Evolutionary conservation across 2,797 vertebrate species (phyloP).

Genomic region (Acrossocheilus fasciatus): DNA sequence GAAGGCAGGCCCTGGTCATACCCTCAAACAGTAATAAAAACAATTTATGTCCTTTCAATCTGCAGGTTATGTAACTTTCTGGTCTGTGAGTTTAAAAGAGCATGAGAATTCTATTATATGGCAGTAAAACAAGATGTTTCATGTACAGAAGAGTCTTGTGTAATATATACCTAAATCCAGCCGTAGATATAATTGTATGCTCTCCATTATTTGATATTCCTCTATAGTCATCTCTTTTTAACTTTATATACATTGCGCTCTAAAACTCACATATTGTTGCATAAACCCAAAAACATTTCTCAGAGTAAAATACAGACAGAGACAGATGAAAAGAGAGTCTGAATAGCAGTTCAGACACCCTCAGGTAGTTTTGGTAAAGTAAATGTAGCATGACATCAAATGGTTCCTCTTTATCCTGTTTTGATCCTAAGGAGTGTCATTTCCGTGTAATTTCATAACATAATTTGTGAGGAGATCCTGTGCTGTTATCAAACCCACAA

Average conservation of each 20-base stretch:
- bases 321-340: neutral
- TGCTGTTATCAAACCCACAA: neutral
- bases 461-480: conserved; percentile 21
- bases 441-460: conserved; percentile 36
- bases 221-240: neutral
- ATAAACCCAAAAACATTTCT: neutral
- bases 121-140: neutral
- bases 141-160: neutral
- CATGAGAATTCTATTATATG: neutral
- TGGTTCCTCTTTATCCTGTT: neutral
- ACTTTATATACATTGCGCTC: neutral
- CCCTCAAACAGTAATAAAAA: neutral
- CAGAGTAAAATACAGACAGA: neutral
- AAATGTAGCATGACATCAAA: conserved; percentile 54
- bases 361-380: conserved; percentile 16
- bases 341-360: neutral
- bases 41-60: neutral
- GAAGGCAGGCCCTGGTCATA: neutral
- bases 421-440: conserved; percentile 9
- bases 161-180: neutral
- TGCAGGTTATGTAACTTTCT: neutral
- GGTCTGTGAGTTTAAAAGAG: neutral
- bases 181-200: neutral
- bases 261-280: neutral
- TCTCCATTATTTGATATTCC: neutral